Base-by-base conservation (phyloP, 2,797 vertebrate genomes). In the Sebastes goodei region DNA sequence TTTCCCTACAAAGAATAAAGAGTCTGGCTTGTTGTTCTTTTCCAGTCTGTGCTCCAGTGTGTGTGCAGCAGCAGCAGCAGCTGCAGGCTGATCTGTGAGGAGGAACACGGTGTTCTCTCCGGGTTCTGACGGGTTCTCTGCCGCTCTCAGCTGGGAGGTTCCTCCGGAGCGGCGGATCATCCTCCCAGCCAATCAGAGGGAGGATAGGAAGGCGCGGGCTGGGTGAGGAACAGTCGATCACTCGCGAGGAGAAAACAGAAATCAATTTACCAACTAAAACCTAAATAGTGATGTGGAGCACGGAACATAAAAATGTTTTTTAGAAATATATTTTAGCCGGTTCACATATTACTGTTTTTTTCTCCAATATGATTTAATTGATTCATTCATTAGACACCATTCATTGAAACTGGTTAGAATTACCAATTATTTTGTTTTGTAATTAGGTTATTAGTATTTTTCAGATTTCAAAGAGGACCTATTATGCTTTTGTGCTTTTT, bases 101-200 rank as follows among this genome's bases (percentile, higher is more conserved):
- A 77, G 84, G 89, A 91, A 88, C 88, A 91, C 72, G 1, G 82
- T 89, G 89, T 91, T 88, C 89, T 86, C 86, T 74, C 46, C 42
- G 68, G 73, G 78, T 83, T 88, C 73, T 67, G 64, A n/a, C 21
- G 27, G 80, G 49, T 85, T 77, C 72, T 80, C 75, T 63, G 67
- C 67, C 49, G 75, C 74, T 80, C 56, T 7, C 53, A 84, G 65
- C 78, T 79, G 84, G 83, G 83, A 87, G 82, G 78, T 69, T 71
- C 74, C 71, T 42, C 63, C 59, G 1, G 14, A 61, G 55, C 76
- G 60, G 70, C 52, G 52, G 65, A 72, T 70, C 67, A 8, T 60
- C 73, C 74, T 4, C 0, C 77, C n/a, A 66, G 56, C 91, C 91
- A 90, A 91, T 92, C 6, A 64, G 79, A 82, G 9, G 52, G 20